Evolutionary conservation across 30 jellyfish, hydroid and myxozoan species (phyloP).

Genomic region (Aurelia aurita): DNA sequence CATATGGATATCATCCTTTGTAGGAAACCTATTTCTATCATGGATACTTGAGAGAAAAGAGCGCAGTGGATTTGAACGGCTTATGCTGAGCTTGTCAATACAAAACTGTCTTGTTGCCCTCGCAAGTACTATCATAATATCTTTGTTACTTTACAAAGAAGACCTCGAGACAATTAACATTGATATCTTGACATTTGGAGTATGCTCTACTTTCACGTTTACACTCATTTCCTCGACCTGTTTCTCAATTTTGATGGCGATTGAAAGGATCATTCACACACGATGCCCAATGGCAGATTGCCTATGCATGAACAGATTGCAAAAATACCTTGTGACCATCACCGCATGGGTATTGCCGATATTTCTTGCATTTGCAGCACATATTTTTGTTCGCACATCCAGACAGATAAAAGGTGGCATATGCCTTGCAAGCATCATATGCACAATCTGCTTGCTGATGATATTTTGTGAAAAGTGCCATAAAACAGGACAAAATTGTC

Average conservation of each 20-base stretch:
- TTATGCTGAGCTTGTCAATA: background rate
- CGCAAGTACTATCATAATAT: background rate
- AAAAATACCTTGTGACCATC: background rate
- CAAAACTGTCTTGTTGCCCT: background rate
- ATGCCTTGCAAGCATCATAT: background rate
- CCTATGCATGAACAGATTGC: background rate
- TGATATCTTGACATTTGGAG: background rate
- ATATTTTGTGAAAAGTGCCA: background rate
- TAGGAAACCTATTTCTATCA: background rate
- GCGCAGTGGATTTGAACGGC: background rate
- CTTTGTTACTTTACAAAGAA: background rate
- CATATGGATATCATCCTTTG: background rate
- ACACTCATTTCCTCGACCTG: background rate
- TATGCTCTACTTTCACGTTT: conserved; percentile 3
- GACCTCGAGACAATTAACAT: background rate
- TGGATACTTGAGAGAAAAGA: background rate
- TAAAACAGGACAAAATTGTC: background rate
- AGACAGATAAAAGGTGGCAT: background rate
- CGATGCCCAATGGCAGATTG: background rate
- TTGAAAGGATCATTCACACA: background rate
- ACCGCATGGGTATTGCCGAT: conserved; percentile 21
- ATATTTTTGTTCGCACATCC: background rate
- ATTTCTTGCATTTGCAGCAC: background rate
- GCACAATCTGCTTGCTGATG: background rate
- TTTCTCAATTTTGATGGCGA: background rate